Evolutionary conservation across 1,140 invertebrate genomes (phyloP), one percentile per base, ranked within the genome.

Genomic region (Zaprionus inermis): DNA sequence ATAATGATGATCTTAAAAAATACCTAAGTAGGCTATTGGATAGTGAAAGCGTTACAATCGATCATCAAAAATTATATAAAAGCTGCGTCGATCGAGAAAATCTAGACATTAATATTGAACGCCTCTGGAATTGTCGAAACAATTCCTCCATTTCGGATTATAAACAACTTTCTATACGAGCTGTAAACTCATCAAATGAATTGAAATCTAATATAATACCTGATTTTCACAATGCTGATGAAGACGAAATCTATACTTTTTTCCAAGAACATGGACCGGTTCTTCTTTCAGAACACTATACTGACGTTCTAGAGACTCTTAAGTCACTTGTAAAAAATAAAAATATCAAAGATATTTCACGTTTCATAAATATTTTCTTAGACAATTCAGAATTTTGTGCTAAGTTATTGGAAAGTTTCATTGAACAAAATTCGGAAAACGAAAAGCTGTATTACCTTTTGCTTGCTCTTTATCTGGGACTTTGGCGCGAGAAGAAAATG

Each of bases 301-400:
- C 18, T 28, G 51, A 11, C 0, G 56, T 76, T 36, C 60, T 76
- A 16, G 44, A 64, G 12, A 73, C 64, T 20, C 4, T 65, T 7
- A 67, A 54, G 54, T 34, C 51, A 5, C 51, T 79, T 16, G 56
- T 70, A 5, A 18, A 63, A 34, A 65, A 41, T 3, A 16, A 67
- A 6, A 56, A 66, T 46, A 57, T 67, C 0, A 61, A 76, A 64
- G 51, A 79, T 54, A 71, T 79, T 38, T 28, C 77, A 10, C 38
- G 63, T 22, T 88, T 88, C 38, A 22, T 86, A 63, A 60, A 44
- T 11, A 66, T 82, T 65, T 65, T 88, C n/a, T 52, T 60, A 0
- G 30, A 72, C 32, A 5, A 88, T 14, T 20, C 44, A 4, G 70
- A 82, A 12, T 66, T 78, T 55, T 75, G 70, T 49, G 44, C 30